phyloP scores from a whole-genome alignment of 2,888 invertebrate genomes.

The Pecten maximus region DNA sequence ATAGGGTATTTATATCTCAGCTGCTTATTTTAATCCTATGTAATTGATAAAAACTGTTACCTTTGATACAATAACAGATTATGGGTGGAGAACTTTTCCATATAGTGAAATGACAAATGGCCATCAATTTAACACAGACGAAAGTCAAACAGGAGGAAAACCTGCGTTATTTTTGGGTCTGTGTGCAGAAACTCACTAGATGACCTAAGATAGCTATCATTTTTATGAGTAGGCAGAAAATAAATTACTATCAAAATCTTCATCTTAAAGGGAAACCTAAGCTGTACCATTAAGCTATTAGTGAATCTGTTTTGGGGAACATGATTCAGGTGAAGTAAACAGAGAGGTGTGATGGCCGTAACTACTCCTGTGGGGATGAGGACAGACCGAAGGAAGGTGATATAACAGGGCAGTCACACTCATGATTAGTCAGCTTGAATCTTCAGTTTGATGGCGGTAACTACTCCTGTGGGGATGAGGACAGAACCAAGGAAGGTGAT shows the following conservation, averaged over 20 bases:
- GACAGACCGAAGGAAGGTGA: not conserved
- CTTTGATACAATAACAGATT: not conserved
- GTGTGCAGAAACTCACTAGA: not conserved
- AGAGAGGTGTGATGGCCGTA: not conserved
- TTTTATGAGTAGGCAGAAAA: slow-evolving; percentile 35
- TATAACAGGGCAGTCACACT: not conserved
- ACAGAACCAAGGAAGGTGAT: not conserved
- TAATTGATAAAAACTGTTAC: not conserved
- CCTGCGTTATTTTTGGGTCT: not conserved
- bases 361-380: not conserved
- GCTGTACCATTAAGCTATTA: slow-evolving; percentile 20
- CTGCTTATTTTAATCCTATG: not conserved
- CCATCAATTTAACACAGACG: not conserved
- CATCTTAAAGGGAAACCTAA: slow-evolving; percentile 9
- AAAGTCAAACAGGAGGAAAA: not conserved
- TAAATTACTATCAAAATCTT: slow-evolving; percentile 32
- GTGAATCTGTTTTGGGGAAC: slow-evolving; percentile 14
- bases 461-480: not conserved
- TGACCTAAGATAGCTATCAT: slow-evolving; percentile 21
- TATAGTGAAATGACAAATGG: not conserved
- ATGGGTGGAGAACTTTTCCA: not conserved
- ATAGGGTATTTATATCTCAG: not conserved
- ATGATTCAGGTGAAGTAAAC: not conserved
- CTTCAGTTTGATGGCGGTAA: not conserved
- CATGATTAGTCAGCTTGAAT: not conserved